phyloP scores from a whole-genome alignment of 2,797 vertebrate genomes.

The Silurus lanzhouensis region DNA sequence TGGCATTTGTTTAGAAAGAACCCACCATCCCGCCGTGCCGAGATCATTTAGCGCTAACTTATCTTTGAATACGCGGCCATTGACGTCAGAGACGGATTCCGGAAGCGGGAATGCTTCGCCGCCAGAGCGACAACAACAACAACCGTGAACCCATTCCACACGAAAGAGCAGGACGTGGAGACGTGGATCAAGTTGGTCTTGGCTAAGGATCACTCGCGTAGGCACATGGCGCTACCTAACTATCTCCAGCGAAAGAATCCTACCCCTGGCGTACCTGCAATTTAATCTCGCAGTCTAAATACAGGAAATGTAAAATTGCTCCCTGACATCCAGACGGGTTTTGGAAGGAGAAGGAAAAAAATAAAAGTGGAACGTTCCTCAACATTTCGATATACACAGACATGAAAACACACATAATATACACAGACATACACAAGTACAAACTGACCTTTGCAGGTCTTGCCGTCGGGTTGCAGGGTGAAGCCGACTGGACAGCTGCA shows the following conservation, averaged over 20 bases:
- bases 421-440: constrained; percentile 35
- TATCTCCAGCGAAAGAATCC: constrained; percentile 45
- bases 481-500: constrained; percentile 98
- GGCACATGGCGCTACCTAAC: constrained; percentile 48
- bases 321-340: constrained; percentile 48
- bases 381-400: constrained; percentile 40
- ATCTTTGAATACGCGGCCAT: constrained; percentile 54
- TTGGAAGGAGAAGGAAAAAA: constrained; percentile 22
- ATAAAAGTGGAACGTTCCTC: constrained; percentile 37
- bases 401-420: constrained; percentile 23
- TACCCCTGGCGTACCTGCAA: constrained; percentile 45
- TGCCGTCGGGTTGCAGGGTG: constrained; percentile 93
- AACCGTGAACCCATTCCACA: constrained; percentile 40
- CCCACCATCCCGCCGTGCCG: constrained; percentile 54
- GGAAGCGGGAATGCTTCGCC: constrained; percentile 59
- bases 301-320: constrained; percentile 59
- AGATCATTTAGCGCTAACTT: constrained; percentile 47
- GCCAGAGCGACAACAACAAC: constrained; percentile 61
- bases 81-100: constrained; percentile 62
- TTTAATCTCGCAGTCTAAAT: constrained; percentile 56
- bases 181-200: constrained; percentile 52
- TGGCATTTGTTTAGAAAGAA: constrained; percentile 66
- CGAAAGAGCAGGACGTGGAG: constrained; percentile 52
- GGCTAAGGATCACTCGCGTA: constrained; percentile 61
- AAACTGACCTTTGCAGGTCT: constrained; percentile 97